Percentiles rank a stretch among this genome's conserved stretches.
Evolutionary conservation across 2,888 invertebrate species (phyloP).

Genomic region (Tetrapedia diversipes): DNA sequence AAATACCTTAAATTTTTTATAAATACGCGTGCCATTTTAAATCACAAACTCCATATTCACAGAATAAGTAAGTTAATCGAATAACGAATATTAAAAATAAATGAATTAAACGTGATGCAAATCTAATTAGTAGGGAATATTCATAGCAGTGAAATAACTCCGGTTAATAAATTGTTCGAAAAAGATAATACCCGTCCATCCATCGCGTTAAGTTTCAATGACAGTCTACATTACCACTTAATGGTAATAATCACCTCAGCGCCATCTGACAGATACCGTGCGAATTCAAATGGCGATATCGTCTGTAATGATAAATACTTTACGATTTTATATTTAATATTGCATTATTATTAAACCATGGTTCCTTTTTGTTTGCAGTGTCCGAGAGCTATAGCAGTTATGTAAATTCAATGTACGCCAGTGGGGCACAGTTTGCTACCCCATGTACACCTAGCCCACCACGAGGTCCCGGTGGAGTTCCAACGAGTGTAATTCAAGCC

Average conservation of each 20-base stretch:
- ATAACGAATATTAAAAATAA: neutral
- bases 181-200: too few relatives aligned
- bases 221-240: slow-evolving; percentile 27
- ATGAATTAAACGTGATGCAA: slow-evolving; percentile 1
- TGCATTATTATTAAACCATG: too few relatives aligned
- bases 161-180: too few relatives aligned
- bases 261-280: slow-evolving; percentile 20
- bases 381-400: slow-evolving; percentile 87
- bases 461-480: slow-evolving; percentile 84
- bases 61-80: neutral
- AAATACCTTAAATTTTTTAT: neutral
- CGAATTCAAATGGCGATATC: neutral
- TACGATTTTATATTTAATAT: too few relatives aligned
- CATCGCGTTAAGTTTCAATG: slow-evolving; percentile 26
- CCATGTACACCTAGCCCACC: slow-evolving; percentile 81
- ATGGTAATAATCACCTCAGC: neutral
- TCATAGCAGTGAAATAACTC: slow-evolving; percentile 4
- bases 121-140: slow-evolving; percentile 20
- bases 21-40: neutral
- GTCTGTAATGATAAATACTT: neutral
- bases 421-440: slow-evolving; percentile 80
- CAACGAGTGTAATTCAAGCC: slow-evolving; percentile 89
- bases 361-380: slow-evolving; percentile 83
- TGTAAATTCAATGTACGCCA: slow-evolving; percentile 83
- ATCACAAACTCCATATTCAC: neutral